Conservation (phyloP, 2,797 vertebrate species). For the Smutsia temminckii region DNA sequence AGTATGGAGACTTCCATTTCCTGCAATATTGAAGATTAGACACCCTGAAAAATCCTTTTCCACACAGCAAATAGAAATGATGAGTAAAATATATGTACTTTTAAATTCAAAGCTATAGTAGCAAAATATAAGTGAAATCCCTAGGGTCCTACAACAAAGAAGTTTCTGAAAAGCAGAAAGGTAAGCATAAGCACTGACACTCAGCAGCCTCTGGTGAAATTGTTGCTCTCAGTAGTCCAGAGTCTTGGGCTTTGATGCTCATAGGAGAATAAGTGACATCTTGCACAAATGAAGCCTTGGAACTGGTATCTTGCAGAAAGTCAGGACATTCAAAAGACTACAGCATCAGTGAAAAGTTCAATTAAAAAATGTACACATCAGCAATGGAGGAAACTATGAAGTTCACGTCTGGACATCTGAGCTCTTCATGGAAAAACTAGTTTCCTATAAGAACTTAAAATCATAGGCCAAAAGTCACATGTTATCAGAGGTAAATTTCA, state of each 20-base stretch:
- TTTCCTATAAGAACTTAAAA: neutral
- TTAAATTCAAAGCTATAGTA: neutral
- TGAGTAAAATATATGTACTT: neutral
- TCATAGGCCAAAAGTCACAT: neutral
- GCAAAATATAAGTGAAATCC: neutral
- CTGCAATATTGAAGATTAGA: neutral
- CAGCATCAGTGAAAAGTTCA: neutral
- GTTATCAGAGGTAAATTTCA: neutral
- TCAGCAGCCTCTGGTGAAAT: neutral
- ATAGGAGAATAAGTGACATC: neutral
- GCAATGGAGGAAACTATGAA: neutral
- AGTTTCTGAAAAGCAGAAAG: neutral
- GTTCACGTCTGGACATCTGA: neutral
- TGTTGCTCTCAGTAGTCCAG: neutral
- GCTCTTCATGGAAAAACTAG: neutral
- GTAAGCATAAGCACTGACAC: neutral
- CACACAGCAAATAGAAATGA: slow-evolving; percentile 20
- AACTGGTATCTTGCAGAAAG: neutral
- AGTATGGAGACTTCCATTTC: neutral
- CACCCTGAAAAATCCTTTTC: neutral
- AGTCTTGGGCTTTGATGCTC: neutral
- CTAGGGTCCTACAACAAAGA: neutral
- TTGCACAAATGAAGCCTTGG: neutral
- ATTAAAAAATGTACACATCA: neutral
- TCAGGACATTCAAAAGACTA: neutral